Evolutionary conservation across 2,888 invertebrate species (phyloP), one percentile per base, ranked within the genome.

Genomic region (Lissocephala sabroskyi): DNA sequence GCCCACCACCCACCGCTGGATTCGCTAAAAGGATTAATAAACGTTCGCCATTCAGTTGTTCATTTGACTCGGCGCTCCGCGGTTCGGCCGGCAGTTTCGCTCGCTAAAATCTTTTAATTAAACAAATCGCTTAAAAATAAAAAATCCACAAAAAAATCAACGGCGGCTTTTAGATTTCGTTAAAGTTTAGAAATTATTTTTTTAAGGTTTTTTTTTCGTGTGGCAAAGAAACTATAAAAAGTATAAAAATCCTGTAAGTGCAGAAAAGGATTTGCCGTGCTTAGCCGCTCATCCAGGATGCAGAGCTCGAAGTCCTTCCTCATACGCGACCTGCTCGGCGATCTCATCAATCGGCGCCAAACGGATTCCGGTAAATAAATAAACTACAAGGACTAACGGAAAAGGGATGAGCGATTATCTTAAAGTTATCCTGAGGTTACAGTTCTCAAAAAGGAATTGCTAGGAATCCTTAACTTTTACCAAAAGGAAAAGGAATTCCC

Each of bases 281-380:
- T 18, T 13, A 28, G 16, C 11, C 16, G n/a, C n/a, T n/a, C 11
- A 1, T n/a, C n/a, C 29, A 65, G 45, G 56, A 84, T 85, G 84
- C 90, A 82, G 67, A 89, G 87, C 63, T 87, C 88, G 73, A 94
- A 94, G 81, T 95, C 94, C 7, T 95, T 95, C 84, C 85, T 95
- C 55, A 95, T 95, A 63, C 90, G 91, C 79, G 94, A 95, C 83
- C 87, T 95, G 37, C 87, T 95, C 44, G 92, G 94, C 10, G 94
- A 95, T 62, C 76, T 85, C 52, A 84, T 85, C 49, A 83, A 80
- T 62, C 79, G 79, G 11, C 82, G 82, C 35, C 81, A 82, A 52
- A 79, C 79, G 29, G 86, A 86, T 60, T 87, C 87, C 71, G 87
- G 88, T 88, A 53, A 60, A n/a, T n/a, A n/a, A n/a, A n/a, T n/a